phyloP scores from a whole-genome alignment of 2,113 vertebrate species.

The Centropus unirufus region DNA sequence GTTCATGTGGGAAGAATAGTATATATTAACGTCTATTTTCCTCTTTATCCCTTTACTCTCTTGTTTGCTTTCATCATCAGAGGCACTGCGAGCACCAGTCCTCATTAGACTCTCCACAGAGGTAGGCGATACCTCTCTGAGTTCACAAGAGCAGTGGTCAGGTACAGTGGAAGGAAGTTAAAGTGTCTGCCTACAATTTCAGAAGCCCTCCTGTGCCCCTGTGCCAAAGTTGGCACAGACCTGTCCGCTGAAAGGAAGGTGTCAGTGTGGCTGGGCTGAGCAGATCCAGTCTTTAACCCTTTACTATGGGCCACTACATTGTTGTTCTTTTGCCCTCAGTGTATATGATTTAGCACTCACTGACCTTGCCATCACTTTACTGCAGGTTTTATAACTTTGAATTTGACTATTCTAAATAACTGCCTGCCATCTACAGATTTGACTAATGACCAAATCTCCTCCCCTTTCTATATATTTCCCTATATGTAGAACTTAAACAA shows the following conservation, averaged over 20 bases:
- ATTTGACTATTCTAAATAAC: not conserved
- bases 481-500: not conserved
- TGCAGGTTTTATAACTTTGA: not conserved
- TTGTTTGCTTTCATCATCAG: not conserved
- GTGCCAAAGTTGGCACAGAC: not conserved
- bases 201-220: not conserved
- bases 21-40: not conserved
- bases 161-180: not conserved
- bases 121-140: not conserved
- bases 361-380: not conserved
- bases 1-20: not conserved
- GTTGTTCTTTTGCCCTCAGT: not conserved
- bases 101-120: not conserved
- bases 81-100: not conserved
- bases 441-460: not conserved
- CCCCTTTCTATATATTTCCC: not conserved
- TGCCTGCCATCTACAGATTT: not conserved
- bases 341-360: not conserved
- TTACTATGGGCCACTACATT: accelerated
- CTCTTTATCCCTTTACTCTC: not conserved
- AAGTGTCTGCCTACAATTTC: not conserved
- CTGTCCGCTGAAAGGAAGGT: not conserved
- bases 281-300: not conserved
- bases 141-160: not conserved
- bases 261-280: not conserved